Conservation (phyloP, 2,797 vertebrate genomes). For the Tamandua tetradactyla region DNA sequence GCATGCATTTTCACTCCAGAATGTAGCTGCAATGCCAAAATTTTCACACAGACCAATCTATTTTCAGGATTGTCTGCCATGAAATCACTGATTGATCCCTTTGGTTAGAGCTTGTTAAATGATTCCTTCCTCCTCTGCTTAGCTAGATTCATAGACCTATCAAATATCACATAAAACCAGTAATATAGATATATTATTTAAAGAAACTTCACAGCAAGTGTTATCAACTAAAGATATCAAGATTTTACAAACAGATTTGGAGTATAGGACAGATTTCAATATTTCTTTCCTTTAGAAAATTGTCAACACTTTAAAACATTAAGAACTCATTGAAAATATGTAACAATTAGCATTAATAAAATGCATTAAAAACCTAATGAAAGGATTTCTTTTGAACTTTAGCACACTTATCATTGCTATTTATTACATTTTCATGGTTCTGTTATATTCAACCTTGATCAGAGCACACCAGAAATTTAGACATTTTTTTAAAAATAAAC, state of each 20-base stretch:
- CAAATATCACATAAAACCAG: constrained; percentile 51
- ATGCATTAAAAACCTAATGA: background rate
- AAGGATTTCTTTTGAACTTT: constrained; percentile 22
- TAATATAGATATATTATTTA: constrained; percentile 57
- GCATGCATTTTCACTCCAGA: constrained; percentile 29
- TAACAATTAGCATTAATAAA: background rate
- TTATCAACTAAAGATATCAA: constrained; percentile 64
- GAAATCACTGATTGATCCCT: constrained; percentile 54
- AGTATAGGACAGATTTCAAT: background rate
- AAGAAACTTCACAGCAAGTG: background rate
- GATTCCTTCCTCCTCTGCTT: background rate
- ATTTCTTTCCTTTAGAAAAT: constrained; percentile 30
- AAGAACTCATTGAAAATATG: background rate
- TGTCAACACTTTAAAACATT: constrained; percentile 56
- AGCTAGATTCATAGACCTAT: constrained; percentile 50
- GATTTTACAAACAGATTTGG: constrained; percentile 57
- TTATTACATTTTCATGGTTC: background rate
- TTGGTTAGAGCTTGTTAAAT: constrained; percentile 44
- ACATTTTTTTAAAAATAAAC: background rate
- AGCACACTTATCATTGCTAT: background rate
- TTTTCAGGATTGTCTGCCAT: background rate
- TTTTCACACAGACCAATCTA: constrained; percentile 33
- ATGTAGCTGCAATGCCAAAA: background rate
- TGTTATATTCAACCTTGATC: background rate
- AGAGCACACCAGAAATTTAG: background rate